phyloP scores from a whole-genome alignment of 2,888 invertebrate genomes.

The Cryptophagus acutangulus region DNA sequence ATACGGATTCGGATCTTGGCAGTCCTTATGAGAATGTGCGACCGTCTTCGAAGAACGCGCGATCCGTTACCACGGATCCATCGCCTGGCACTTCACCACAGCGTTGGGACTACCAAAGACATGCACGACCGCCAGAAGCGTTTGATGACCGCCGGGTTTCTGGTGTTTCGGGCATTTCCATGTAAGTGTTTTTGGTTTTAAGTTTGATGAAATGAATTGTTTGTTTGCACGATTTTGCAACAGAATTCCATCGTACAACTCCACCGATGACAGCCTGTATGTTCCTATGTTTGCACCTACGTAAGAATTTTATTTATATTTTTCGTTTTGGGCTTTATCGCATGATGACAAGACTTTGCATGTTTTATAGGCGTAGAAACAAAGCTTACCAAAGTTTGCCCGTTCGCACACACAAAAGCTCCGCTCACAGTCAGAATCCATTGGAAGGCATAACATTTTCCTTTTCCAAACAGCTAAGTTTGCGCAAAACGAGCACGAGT shows the following conservation, averaged over 20 bases:
- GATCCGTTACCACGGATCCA: conserved; percentile 49
- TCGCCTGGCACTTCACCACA: conserved; percentile 55
- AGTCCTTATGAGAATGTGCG: conserved; percentile 63
- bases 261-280: neutral
- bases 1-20: conserved; percentile 55
- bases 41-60: conserved; percentile 46
- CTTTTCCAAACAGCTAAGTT: conserved; percentile 42
- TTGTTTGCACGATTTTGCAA: conserved; percentile 9
- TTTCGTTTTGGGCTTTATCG: no score
- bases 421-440: conserved; percentile 28
- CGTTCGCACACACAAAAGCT: conserved; percentile 33
- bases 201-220: neutral
- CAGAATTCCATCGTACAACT: neutral
- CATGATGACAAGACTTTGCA: no score
- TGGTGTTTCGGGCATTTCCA: conserved; percentile 55
- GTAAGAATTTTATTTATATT: conserved; percentile 21
- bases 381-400: conserved; percentile 45
- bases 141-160: conserved; percentile 55
- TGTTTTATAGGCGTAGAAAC: conserved; percentile 42
- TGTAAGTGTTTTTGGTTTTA: conserved; percentile 47
- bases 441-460: conserved; percentile 45
- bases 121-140: conserved; percentile 47
- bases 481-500: conserved; percentile 32
- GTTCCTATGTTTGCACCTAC: conserved; percentile 10
- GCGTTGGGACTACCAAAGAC: conserved; percentile 51